phyloP scores from a whole-genome alignment of 2,797 vertebrate species.

The Allobates femoralis region DNA sequence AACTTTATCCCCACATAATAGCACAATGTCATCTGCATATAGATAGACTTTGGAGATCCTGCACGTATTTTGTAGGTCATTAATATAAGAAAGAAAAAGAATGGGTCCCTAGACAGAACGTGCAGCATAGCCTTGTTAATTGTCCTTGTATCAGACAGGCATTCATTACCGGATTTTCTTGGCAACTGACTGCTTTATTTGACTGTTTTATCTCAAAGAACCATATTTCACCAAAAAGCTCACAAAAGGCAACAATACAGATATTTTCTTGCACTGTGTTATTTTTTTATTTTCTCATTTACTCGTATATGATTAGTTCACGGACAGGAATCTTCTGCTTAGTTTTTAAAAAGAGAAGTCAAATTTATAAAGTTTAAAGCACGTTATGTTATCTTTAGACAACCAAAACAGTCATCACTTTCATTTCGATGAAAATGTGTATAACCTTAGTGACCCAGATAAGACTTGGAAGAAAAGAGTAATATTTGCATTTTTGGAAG shows the following conservation, averaged over 20 bases:
- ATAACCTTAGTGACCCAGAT: too few species aligned
- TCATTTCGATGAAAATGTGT: too few species aligned
- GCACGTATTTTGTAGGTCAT: constrained; percentile 61
- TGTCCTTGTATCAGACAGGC: constrained; percentile 61
- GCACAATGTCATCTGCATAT: constrained; percentile 64
- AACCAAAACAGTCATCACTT: too few species aligned
- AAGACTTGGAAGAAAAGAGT: too few species aligned
- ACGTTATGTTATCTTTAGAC: too few species aligned
- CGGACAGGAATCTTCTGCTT: too few species aligned
- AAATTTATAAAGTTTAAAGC: too few species aligned
- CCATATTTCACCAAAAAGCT: constrained; percentile 35
- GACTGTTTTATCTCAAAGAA: constrained; percentile 45
- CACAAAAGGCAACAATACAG: not conserved
- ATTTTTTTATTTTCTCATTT: not conserved
- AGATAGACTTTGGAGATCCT: constrained; percentile 61
- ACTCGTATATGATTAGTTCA: not conserved
- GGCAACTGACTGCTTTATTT: constrained; percentile 54
- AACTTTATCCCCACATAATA: constrained; percentile 63
- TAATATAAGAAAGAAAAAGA: constrained; percentile 61
- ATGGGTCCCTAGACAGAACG: constrained; percentile 59
- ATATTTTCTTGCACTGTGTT: not conserved
- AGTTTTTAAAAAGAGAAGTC: too few species aligned
- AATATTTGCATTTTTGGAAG: too few species aligned
- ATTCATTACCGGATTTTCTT: constrained; percentile 60
- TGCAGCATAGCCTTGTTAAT: constrained; percentile 60